phyloP scores from a whole-genome alignment of 2,888 invertebrate species.

The Apamea epomidion region DNA sequence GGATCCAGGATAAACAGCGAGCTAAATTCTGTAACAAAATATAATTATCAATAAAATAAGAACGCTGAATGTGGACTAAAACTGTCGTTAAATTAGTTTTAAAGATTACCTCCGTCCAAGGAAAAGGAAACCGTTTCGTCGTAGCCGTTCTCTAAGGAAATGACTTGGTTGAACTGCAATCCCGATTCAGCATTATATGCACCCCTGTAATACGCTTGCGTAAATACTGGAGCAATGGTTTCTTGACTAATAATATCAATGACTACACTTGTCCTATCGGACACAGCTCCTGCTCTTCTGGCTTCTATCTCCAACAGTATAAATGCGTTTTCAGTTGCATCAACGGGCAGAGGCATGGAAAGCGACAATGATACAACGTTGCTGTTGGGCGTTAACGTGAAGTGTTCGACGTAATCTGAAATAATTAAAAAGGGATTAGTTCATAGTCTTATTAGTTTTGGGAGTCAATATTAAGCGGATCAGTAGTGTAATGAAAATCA shows the following conservation, averaged over 20 bases:
- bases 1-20: constrained; percentile 62
- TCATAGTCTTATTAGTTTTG: neutral
- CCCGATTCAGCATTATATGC: constrained; percentile 66
- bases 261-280: constrained; percentile 72
- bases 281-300: constrained; percentile 73
- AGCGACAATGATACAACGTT: constrained; percentile 70
- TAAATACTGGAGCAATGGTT: constrained; percentile 70
- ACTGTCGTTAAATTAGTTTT: constrained; percentile 1
- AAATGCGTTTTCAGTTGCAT: constrained; percentile 69
- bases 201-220: constrained; percentile 74
- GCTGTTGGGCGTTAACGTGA: constrained; percentile 61
- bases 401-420: constrained; percentile 73
- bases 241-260: constrained; percentile 71
- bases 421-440: constrained; percentile 41
- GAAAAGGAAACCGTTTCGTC: constrained; percentile 73
- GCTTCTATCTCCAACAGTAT: constrained; percentile 79
- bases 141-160: constrained; percentile 72
- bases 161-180: constrained; percentile 69
- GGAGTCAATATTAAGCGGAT: neutral
- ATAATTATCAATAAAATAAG: neutral
- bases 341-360: constrained; percentile 61
- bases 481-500: constrained; percentile 12
- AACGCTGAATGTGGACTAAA: neutral
- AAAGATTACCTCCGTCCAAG: constrained; percentile 73
- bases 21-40: constrained; percentile 64